These are phyloP conservation scores for Cydia fagiglandana DNA, from an alignment of 1,140 invertebrate genomes.

Conservation along the genomic window DNA sequence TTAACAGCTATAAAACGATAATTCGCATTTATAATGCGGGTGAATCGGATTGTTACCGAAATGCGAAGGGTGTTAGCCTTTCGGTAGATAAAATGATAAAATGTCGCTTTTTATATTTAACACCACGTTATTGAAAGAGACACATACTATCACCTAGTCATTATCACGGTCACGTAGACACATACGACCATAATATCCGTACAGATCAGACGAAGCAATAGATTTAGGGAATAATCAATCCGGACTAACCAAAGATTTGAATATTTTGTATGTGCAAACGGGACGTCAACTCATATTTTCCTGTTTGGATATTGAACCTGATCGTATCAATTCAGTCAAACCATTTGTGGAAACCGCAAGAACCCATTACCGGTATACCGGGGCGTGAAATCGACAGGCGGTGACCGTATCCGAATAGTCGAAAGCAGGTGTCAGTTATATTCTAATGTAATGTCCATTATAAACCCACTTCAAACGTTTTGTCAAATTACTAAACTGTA, in stretches of 20 bases:
- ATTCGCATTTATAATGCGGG: too few relatives aligned
- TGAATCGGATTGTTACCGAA: too few relatives aligned
- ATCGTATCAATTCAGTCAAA: constrained; percentile 9
- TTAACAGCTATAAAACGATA: too few relatives aligned
- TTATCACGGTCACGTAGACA: too few relatives aligned
- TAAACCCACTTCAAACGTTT: not conserved
- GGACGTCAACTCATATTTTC: not conserved
- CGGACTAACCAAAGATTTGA: not conserved
- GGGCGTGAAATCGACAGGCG: constrained; percentile 20
- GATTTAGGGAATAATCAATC: too few relatives aligned
- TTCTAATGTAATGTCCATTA: not conserved
- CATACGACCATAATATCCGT: too few relatives aligned
- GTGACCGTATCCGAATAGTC: not conserved
- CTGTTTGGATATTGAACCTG: not conserved
- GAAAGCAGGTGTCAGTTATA: constrained; percentile 15
- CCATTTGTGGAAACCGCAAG: constrained; percentile 20
- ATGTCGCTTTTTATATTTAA: too few relatives aligned
- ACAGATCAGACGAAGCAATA: too few relatives aligned
- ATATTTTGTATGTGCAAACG: not conserved
- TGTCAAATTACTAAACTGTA: not conserved
- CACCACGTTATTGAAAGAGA: too few relatives aligned
- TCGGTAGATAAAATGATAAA: too few relatives aligned
- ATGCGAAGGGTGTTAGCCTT: too few relatives aligned
- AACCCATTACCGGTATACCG: constrained; percentile 2
- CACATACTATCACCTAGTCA: too few relatives aligned